Conservation (phyloP, 2,888 invertebrate species). For the Apotomis turbidana region DNA sequence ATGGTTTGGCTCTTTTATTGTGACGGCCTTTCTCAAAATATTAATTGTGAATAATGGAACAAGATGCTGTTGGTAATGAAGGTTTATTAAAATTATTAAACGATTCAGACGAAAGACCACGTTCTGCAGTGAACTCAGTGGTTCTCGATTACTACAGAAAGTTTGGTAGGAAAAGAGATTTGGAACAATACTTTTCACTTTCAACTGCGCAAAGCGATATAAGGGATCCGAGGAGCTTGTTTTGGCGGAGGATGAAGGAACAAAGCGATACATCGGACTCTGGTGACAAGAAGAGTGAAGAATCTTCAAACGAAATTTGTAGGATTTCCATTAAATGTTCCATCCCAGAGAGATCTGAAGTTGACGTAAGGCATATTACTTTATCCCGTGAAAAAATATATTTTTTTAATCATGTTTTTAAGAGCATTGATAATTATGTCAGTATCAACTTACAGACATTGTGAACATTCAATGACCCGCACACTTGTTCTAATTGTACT, state of each 20-base stretch:
- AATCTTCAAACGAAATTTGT: conserved; percentile 73
- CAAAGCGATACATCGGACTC: conserved; percentile 75
- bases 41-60: conserved; percentile 61
- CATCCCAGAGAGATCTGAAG: conserved; percentile 61
- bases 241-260: conserved; percentile 77
- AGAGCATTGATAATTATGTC: background rate
- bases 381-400: too few relatives aligned
- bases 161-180: conserved; percentile 86
- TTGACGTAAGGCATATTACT: conserved; percentile 57
- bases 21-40: conserved; percentile 11
- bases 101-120: conserved; percentile 50
- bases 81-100: conserved; percentile 36
- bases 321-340: conserved; percentile 75
- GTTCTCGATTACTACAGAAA: conserved; percentile 87
- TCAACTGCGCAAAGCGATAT: conserved; percentile 75
- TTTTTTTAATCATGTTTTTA: too few relatives aligned
- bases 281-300: conserved; percentile 68
- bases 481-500: too few relatives aligned
- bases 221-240: conserved; percentile 68
- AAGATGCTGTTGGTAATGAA: conserved; percentile 49
- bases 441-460: background rate
- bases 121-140: conserved; percentile 68
- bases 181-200: conserved; percentile 87
- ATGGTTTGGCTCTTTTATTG: conserved; percentile 40
- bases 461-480: too few relatives aligned